These are phyloP conservation scores for Dysmachus trigonus DNA, from an alignment of 2,888 invertebrate genomes.

Conservation along the genomic window DNA sequence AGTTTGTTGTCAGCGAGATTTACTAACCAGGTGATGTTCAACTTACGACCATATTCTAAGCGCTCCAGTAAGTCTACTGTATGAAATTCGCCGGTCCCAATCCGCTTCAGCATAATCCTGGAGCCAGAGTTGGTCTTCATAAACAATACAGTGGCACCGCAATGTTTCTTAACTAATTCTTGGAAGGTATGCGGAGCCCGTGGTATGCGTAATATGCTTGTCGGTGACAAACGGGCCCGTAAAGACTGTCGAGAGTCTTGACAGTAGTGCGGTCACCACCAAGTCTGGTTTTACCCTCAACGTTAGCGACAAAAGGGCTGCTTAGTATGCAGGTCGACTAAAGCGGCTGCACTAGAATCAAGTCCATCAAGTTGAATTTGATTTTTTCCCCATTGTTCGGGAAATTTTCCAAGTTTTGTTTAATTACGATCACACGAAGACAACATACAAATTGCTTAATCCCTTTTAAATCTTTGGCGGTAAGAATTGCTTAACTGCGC, in stretches of 20 bases:
- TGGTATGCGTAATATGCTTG: constrained; percentile 17
- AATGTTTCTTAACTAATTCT: background rate
- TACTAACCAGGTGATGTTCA: constrained; percentile 26
- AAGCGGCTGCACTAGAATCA: background rate
- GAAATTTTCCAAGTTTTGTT: constrained; percentile 21
- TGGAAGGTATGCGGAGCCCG: constrained; percentile 17
- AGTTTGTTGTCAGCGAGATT: constrained; percentile 1
- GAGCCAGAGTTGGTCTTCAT: background rate
- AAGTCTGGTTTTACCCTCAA: background rate
- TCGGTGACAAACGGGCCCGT: background rate
- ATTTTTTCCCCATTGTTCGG: constrained; percentile 8
- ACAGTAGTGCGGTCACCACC: background rate
- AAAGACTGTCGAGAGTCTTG: background rate
- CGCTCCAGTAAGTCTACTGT: background rate
- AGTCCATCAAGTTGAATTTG: background rate
- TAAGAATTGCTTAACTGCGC: background rate
- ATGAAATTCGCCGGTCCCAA: background rate
- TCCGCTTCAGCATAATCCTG: background rate
- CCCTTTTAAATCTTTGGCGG: background rate
- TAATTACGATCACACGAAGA: constrained; percentile 42
- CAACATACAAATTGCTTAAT: constrained; percentile 30
- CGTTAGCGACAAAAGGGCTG: background rate
- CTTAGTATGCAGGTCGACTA: constrained; percentile 17
- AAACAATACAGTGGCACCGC: background rate
- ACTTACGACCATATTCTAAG: background rate